Evolutionary conservation across 37 sponge, comb jelly and placozoan genomes (phyloP).

Genomic region (Ephydatia muelleri): DNA sequence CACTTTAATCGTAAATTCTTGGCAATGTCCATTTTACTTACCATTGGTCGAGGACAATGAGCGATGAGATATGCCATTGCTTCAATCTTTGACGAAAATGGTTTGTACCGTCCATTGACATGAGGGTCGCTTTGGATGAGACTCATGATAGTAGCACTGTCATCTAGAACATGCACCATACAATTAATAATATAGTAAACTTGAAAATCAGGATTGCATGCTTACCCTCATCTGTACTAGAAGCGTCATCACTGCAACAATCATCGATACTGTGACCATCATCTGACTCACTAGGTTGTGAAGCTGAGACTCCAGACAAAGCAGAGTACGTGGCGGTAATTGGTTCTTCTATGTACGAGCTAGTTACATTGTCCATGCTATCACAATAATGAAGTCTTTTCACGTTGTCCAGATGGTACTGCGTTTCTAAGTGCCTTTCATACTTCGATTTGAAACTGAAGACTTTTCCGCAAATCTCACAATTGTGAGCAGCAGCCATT

Average conservation of each 20-base stretch:
- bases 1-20: no score
- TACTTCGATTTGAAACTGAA: not conserved
- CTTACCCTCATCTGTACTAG: constrained; percentile 1
- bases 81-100: not conserved
- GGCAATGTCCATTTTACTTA: not conserved
- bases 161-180: not conserved
- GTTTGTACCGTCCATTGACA: not conserved
- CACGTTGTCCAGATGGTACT: not conserved
- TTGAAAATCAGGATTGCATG: not conserved
- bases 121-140: not conserved
- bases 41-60: not conserved
- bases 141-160: not conserved
- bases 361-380: not conserved
- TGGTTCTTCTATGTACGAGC: not conserved
- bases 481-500: not conserved
- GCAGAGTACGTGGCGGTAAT: not conserved
- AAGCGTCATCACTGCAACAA: not conserved
- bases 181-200: not conserved
- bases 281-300: not conserved
- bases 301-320: not conserved
- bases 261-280: not conserved
- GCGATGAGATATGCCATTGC: not conserved
- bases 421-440: not conserved
- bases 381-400: not conserved
- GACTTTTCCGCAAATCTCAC: not conserved